A percentile compares a stretch with the other conserved stretches of the same genome.
Conservation (phyloP, 2,113 vertebrate genomes). For the Rostratula benghalensis region DNA sequence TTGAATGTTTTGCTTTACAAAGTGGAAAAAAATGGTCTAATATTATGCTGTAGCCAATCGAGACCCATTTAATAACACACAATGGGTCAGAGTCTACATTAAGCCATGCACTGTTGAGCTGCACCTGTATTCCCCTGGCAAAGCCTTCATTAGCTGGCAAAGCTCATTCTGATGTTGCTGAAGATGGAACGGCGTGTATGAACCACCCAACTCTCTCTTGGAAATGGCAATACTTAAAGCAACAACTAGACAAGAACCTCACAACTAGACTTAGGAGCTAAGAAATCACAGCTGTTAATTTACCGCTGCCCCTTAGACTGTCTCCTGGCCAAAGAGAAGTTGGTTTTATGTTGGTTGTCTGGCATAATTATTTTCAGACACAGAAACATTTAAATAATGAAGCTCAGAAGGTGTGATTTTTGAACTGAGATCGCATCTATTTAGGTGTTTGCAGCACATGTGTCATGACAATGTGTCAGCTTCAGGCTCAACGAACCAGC, state of each 20-base stretch:
- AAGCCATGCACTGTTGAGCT: neutral
- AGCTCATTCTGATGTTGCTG: neutral
- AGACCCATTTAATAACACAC: constrained; percentile 43
- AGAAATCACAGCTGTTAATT: neutral
- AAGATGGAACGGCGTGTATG: fast-evolving
- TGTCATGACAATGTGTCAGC: neutral
- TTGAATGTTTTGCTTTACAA: constrained; percentile 31
- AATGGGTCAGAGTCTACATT: constrained; percentile 23
- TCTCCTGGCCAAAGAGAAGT: neutral
- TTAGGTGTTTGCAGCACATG: neutral
- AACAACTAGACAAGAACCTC: neutral
- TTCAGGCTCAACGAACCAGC: neutral
- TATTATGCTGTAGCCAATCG: neutral
- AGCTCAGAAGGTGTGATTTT: neutral
- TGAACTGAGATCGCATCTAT: neutral
- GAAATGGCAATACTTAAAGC: neutral
- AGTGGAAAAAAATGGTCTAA: constrained; percentile 30
- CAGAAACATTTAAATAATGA: constrained; percentile 37
- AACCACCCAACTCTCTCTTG: neutral
- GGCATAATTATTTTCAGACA: constrained; percentile 8
- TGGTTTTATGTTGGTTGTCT: neutral
- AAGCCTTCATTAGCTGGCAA: constrained; percentile 16
- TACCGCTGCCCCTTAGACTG: neutral
- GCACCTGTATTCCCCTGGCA: constrained; percentile 39
- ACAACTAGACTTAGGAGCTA: neutral